These are phyloP conservation scores for Scaptomyza tumidula DNA, from an alignment of 2,888 invertebrate genomes.

Conservation along the genomic window DNA sequence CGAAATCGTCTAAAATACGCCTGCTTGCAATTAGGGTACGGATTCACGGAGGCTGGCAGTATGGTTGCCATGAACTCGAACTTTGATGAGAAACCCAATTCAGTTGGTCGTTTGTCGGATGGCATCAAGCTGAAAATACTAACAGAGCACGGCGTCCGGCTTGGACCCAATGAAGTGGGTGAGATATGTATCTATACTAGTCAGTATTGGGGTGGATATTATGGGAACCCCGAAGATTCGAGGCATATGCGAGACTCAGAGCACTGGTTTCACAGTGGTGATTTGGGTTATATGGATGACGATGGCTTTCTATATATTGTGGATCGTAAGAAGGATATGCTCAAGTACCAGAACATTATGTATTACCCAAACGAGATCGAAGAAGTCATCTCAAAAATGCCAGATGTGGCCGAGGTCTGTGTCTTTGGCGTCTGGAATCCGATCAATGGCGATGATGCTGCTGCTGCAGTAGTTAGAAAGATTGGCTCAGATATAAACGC, in stretches of 20 bases:
- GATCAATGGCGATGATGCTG: conserved; percentile 77
- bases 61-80: conserved; percentile 50
- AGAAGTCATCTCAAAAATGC: conserved; percentile 67
- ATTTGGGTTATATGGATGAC: conserved; percentile 82
- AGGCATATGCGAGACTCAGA: conserved; percentile 64
- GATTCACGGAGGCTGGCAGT: conserved; percentile 75
- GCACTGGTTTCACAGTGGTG: conserved; percentile 82
- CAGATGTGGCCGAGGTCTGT: conserved; percentile 74
- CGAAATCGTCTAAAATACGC: conserved; percentile 60
- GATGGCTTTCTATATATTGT: conserved; percentile 76
- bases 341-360: conserved; percentile 75
- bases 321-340: conserved; percentile 79
- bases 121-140: conserved; percentile 74
- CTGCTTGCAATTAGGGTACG: conserved; percentile 67
- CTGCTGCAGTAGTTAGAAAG: conserved; percentile 74
- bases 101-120: conserved; percentile 70
- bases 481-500: conserved; percentile 58
- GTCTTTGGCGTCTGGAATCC: conserved; percentile 79
- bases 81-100: conserved; percentile 63
- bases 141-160: conserved; percentile 54
- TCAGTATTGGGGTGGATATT: conserved; percentile 80
- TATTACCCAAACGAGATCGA: conserved; percentile 82
- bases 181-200: conserved; percentile 70
- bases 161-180: conserved; percentile 73
- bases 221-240: conserved; percentile 71